Evolutionary conservation across 1,140 invertebrate species (phyloP), one percentile per base, ranked within the genome.

Genomic region (Radopholus similis): DNA sequence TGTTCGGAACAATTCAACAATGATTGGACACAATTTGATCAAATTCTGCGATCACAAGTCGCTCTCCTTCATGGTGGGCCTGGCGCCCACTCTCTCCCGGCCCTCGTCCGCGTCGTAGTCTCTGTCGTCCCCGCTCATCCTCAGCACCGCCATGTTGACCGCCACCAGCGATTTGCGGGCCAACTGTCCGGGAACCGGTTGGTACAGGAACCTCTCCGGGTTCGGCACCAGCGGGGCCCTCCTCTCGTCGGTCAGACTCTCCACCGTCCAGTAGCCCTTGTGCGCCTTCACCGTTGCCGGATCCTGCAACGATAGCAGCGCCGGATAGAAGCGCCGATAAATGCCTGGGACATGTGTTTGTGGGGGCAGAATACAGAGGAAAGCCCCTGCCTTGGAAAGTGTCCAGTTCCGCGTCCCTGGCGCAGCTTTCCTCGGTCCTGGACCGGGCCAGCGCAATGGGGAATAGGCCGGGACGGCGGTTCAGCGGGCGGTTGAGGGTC

Each of bases 191-290:
- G 54, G 53, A 13, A 32, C 28, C 28, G 49, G 54, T 51, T 49
- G 62, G 49, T 58, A 73, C 13, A 75, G 32, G 54, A 75, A 75
- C 26, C 51, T 49, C 11, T 59, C 75, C 30, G 73, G 73, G 28
- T 59, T 47, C 26, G 73, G 73, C 1, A 30, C 49, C 28, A 77
- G 42, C 21, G 59, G 64, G 32, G 62, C n/a, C 30, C 56, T 57
- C 1, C 18, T 35, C 28, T 63, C 63, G 26, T 70, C 49, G 5
- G 28, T 51, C 26, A 75, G 23, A 47, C 57, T 73, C 35, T 75
- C 74, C 28, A 75, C 58, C 32, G 73, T 75, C 73, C 73, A 75
- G 63, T 75, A 77, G 54, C 59, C 74, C 49, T 63, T 73, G 30
- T 75, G 73, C 26, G 73, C 63, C 28, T 58, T 57, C 1, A 75